Conservation (phyloP, 2,113 vertebrate species). For the Hassar affinis region DNA sequence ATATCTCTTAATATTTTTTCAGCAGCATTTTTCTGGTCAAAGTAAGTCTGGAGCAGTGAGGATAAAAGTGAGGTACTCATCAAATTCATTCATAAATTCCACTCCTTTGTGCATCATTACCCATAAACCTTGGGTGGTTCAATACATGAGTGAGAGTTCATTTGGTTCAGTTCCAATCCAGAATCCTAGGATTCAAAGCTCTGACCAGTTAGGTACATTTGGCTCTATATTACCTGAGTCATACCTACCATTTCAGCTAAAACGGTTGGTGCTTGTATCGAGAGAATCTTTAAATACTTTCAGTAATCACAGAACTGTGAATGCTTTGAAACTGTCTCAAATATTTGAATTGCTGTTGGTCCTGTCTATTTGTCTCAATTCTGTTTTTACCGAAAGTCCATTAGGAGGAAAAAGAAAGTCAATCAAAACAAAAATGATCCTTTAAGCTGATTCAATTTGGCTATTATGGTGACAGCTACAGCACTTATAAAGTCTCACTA, state of each 20-base stretch:
- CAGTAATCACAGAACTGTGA: background rate
- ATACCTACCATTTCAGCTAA: background rate
- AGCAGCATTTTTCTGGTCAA: slow-evolving; percentile 3
- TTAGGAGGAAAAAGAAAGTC: background rate
- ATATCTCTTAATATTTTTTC: slow-evolving; percentile 6
- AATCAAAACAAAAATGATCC: background rate
- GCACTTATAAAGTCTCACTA: background rate
- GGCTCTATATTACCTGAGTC: background rate
- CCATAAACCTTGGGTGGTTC: background rate
- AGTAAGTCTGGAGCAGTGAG: background rate
- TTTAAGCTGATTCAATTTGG: background rate
- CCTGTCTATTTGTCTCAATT: background rate
- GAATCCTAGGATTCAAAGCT: background rate
- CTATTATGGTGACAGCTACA: background rate
- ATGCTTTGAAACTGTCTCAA: slow-evolving; percentile 1
- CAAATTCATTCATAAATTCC: background rate
- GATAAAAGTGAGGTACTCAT: background rate
- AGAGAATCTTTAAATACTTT: background rate
- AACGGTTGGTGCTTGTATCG: background rate
- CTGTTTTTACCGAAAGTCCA: background rate
- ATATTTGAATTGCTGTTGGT: background rate
- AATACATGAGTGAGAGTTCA: too few species aligned
- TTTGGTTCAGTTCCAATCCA: background rate
- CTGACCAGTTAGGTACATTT: too few species aligned
- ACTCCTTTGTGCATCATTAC: background rate